Evolutionary conservation across 2,113 vertebrate genomes (phyloP).

Genomic region (Charina bottae): DNA sequence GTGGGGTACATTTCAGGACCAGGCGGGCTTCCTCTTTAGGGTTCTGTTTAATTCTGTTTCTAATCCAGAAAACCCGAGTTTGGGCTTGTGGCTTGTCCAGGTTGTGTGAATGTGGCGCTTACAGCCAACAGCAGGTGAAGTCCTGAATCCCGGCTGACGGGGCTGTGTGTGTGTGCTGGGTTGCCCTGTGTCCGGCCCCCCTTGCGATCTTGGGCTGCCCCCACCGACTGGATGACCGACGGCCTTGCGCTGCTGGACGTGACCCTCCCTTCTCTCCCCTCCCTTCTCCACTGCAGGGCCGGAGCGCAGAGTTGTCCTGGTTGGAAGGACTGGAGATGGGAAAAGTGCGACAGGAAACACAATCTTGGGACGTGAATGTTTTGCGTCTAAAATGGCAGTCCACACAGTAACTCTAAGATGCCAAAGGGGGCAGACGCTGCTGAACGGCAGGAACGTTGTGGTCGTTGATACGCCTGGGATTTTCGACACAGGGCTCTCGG

Average conservation of each 20-base stretch:
- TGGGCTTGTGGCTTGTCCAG: too few species aligned
- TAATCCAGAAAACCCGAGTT: too few species aligned
- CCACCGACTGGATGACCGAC: neutral
- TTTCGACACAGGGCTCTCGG: neutral
- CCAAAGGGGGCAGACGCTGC: constrained; percentile 35
- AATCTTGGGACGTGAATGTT: neutral
- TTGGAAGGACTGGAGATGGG: neutral
- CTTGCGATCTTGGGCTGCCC: too few species aligned
- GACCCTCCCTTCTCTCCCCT: neutral
- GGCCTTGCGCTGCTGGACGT: too few species aligned
- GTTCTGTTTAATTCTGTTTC: too few species aligned
- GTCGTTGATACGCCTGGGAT: constrained; percentile 75
- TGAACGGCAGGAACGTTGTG: constrained; percentile 38
- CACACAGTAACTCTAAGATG: constrained; percentile 64
- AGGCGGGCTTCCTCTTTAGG: too few species aligned
- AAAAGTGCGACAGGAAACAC: constrained; percentile 59
- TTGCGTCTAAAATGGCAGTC: neutral
- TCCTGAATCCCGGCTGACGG: neutral
- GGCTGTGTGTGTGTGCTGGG: neutral
- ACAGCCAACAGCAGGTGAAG: neutral
- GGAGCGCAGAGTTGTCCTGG: neutral
- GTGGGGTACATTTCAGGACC: too few species aligned
- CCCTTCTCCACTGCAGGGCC: neutral
- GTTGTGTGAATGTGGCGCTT: too few species aligned
- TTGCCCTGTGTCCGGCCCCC: neutral